These are phyloP conservation scores for Drosophila ohnishii DNA, from an alignment of 1,140 invertebrate genomes.

Conservation along the genomic window DNA sequence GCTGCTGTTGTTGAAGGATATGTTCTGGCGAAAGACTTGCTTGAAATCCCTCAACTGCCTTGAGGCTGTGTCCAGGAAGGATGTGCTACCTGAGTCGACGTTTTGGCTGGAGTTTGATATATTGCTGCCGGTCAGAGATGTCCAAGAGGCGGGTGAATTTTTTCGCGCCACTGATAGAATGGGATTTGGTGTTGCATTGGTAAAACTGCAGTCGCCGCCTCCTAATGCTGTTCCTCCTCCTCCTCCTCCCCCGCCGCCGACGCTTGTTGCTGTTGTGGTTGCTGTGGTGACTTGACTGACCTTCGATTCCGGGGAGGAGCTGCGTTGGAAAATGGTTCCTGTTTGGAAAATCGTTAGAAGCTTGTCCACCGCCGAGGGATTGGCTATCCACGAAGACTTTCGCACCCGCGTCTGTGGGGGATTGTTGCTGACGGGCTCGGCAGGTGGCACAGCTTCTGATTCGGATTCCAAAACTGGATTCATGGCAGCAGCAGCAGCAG, in stretches of 20 bases:
- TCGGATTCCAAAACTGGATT: conserved; percentile 10
- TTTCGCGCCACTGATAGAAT: conserved; percentile 39
- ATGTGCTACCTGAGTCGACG: conserved; percentile 36
- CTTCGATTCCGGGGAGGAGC: conserved; percentile 73
- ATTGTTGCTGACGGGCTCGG: conserved; percentile 25
- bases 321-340: conserved; percentile 84
- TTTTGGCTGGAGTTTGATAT: conserved; percentile 42
- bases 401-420: conserved; percentile 71
- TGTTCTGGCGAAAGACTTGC: conserved; percentile 79
- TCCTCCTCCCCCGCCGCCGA: not conserved
- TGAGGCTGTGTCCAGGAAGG: conserved; percentile 76
- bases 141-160: conserved; percentile 41
- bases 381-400: conserved; percentile 85
- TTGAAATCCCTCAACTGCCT: conserved; percentile 76
- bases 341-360: conserved; percentile 85
- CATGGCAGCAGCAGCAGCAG: conserved; percentile 24
- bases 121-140: conserved; percentile 33
- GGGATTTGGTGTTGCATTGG: conserved; percentile 4
- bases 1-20: conserved; percentile 65
- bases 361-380: conserved; percentile 85
- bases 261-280: conserved; percentile 30
- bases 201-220: conserved; percentile 19
- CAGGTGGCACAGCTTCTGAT: conserved; percentile 53
- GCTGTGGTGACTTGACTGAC: conserved; percentile 19
- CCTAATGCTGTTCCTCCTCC: conserved; percentile 5